Percentiles rank a stretch among this genome's conserved stretches.
Conservation (phyloP, 2,113 vertebrate genomes). For the Pterocles gutturalis region DNA sequence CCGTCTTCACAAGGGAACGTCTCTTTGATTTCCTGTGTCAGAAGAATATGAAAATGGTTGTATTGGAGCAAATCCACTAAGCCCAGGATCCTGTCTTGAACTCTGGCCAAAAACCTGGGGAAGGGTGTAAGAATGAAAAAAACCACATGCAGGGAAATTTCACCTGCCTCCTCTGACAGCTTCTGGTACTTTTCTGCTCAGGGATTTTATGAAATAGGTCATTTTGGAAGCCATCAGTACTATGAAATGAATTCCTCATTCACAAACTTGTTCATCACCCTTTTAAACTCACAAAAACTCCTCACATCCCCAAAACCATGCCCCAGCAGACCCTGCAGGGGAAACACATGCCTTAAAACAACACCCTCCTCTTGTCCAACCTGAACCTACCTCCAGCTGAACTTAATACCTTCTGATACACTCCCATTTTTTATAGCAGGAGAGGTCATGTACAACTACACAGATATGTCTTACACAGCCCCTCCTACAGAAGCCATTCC, state of each 20-base stretch:
- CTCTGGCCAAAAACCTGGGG: neutral
- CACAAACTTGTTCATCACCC: rapidly evolving
- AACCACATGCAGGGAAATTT: neutral
- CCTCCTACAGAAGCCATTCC: neutral
- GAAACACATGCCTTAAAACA: neutral
- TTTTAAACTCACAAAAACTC: neutral
- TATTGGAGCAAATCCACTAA: neutral
- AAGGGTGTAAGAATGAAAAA: neutral
- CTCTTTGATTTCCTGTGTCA: slow-evolving; percentile 38
- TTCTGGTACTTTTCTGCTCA: neutral
- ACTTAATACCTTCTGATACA: neutral
- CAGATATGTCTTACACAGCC: neutral
- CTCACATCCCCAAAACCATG: neutral
- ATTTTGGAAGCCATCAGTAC: neutral
- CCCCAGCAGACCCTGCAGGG: neutral
- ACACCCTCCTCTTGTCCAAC: neutral
- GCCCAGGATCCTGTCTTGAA: neutral
- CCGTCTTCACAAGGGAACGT: neutral
- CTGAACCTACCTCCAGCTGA: neutral
- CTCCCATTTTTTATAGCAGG: neutral
- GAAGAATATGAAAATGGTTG: neutral
- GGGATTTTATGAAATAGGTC: neutral
- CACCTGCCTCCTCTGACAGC: neutral
- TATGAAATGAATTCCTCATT: neutral
- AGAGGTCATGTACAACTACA: neutral